Evolutionary conservation across 2,888 invertebrate species (phyloP), one percentile per base, ranked within the genome.

Genomic region (Chloromyia formosa): DNA sequence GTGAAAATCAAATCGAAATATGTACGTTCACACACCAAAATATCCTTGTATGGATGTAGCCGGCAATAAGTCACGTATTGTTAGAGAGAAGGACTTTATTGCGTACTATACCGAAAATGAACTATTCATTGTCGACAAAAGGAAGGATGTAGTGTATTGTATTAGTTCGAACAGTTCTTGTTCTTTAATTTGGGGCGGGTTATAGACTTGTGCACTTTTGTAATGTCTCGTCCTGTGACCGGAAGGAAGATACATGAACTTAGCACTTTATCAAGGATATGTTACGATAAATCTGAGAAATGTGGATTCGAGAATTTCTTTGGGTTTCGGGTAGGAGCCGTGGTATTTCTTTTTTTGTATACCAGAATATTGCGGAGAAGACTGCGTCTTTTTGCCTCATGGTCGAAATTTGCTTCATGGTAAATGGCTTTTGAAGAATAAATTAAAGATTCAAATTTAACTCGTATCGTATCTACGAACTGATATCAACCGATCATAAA

Each of bases 21-120:
- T 83, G 27, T 35, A 35, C 27, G 27, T 35, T 4, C 7, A 35
- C 27, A 4, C 27, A 4, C 27, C n/a, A n/a, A n/a, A n/a, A n/a
- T 35, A 35, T 35, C 27, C 3, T n/a, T 35, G 27, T 35, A 35
- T 35, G 3, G 27, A 35, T 35, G 27, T 35, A 35, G 27, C 2
- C 83, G 84, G 82, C 83, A 83, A 84, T 84, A 84, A 83, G 84
- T 84, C 84, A 85, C 84, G 84, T 85, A 84, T 83, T 83, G 83
- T 81, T 35, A 7, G 2, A 7, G 81, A 81, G 82, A 82, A 83
- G 83, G 83, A 84, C 83, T 84, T 84, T 84, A 84, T 84, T 83
- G 83, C 82, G 71, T 76, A 73, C 74, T 7, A 35, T 35, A 35
- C 27, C 27, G 27, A 58, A 75, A 76, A 76, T 76, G 75, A 76